Evolutionary conservation across 2,797 vertebrate genomes (phyloP), one percentile per base, ranked within the genome.

Genomic region (Urocyon cinereoargenteus): DNA sequence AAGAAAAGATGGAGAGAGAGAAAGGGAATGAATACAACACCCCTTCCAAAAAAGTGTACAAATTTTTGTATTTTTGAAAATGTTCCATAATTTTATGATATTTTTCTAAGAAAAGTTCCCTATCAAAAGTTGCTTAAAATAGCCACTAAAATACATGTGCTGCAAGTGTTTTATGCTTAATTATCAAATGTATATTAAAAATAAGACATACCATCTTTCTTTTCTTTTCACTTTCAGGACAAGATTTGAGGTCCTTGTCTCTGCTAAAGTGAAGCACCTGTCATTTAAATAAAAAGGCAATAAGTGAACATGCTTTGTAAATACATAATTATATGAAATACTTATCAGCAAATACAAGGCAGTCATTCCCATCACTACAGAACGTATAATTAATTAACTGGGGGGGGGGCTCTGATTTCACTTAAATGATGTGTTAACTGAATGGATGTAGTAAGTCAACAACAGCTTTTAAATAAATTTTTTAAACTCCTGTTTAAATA

Each of bases 201-300:
- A 40, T 79, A 70, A 93, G 28, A 90, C 64, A 75, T 94, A 97
- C 93, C 88, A 22, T 97, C 91, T 96, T 97, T 22, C 70, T 97
- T 83, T 96, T 96, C 70, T 97, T 97, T 75, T 97, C 75, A 92
- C 72, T 90, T 95, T 98, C 85, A 77, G 94, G 95, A 95, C 21
- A 53, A 72, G 57, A 73, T 97, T 14, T 96, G 57, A 11, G 6
- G 91, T 75, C 57, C 90, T 90, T 96, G 86, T 86, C 70, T 90
- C 96, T 93, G 77, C 78, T 88, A 90, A 98, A 98, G n/a, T 98
- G 97, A 96, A 98, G 98, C 11, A 98, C 97, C 98, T 98, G 85
- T 84, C 95, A 97, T 94, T 77, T 88, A 4, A 97, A 55, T 73
- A 40, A 86, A 96, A 95, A 84, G 14, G 72, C 26, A 86, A 49